Evolutionary conservation across 2,113 vertebrate species (phyloP).

Genomic region (Sebastes schlegelii): DNA sequence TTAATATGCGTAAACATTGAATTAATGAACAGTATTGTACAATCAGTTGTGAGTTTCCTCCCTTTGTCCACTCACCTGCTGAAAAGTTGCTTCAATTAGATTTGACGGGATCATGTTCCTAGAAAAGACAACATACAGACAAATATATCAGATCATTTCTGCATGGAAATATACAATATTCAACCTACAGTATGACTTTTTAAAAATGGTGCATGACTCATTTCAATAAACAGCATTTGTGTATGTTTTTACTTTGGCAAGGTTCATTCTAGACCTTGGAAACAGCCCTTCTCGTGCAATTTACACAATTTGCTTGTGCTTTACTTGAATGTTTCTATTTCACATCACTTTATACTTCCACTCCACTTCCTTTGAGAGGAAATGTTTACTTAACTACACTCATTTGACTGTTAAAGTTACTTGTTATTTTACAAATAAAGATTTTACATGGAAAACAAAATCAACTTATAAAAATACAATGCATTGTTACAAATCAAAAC

Average conservation of each 20-base stretch:
- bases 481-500: not conserved
- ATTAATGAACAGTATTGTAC: not conserved
- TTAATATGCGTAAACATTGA: not conserved
- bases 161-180: not conserved
- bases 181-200: not conserved
- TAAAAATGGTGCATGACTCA: not conserved
- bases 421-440: not conserved
- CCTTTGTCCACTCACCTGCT: constrained; percentile 84
- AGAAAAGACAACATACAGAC: constrained; percentile 38
- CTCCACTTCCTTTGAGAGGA: not conserved
- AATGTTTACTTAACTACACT: not conserved
- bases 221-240: not conserved
- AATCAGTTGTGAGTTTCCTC: not conserved
- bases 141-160: not conserved
- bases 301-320: no score
- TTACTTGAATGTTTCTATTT: no score
- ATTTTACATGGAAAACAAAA: not conserved
- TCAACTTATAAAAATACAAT: not conserved
- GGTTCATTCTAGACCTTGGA: not conserved
- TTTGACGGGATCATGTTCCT: constrained; percentile 96
- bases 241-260: not conserved
- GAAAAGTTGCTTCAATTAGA: constrained; percentile 91
- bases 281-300: no score
- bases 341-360: no score
- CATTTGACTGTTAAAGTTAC: not conserved